Conservation (phyloP, 2,113 vertebrate genomes). For the Philantomba maxwellii region DNA sequence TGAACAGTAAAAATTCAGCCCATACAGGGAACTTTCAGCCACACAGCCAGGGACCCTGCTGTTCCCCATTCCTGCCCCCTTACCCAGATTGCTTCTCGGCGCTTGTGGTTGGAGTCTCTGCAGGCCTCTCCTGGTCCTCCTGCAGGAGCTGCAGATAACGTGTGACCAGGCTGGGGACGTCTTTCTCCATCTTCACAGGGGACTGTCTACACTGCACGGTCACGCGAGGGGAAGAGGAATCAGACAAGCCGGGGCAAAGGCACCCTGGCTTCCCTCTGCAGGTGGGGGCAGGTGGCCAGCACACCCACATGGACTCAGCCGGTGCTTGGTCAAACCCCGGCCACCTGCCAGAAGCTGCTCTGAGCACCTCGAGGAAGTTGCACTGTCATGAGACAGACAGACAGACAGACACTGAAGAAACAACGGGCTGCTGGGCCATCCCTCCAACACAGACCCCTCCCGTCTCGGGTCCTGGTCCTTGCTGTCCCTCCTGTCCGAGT, state of each 20-base stretch:
- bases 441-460: neutral
- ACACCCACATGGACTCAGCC: neutral
- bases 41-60: neutral
- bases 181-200: neutral
- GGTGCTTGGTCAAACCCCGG: accelerated
- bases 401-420: neutral
- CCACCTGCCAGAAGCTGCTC: neutral
- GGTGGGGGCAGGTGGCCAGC: neutral
- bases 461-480: accelerated
- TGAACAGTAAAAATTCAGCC: neutral
- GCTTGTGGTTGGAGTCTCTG: too few relatives aligned
- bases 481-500: neutral
- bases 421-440: neutral
- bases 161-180: neutral
- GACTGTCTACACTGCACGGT: neutral
- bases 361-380: neutral
- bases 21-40: too few relatives aligned
- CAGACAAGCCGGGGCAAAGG: neutral
- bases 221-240: neutral
- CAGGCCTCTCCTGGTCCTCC: too few relatives aligned
- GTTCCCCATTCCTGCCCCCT: neutral
- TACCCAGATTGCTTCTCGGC: accelerated
- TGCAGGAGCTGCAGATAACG: accelerated
- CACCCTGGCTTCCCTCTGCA: neutral
- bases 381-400: neutral